phyloP scores from a whole-genome alignment of 1,140 invertebrate genomes.

The Drosophila nikananu region DNA sequence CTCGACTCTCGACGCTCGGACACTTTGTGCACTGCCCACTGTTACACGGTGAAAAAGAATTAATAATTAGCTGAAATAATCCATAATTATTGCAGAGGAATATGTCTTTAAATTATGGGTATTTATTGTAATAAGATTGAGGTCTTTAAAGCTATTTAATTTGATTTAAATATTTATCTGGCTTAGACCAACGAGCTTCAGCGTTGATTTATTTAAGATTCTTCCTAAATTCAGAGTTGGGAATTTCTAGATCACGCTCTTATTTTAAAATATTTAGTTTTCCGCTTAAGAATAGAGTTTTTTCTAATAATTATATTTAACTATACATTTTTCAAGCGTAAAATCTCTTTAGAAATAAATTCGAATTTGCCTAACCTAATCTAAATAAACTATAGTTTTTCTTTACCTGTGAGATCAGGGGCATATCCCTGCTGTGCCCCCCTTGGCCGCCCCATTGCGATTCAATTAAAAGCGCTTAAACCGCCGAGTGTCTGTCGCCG shows the following conservation, averaged over 20 bases:
- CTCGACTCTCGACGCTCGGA: slow-evolving; percentile 48
- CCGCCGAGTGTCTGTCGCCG: too few species aligned
- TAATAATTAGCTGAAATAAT: not conserved
- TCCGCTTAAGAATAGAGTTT: not conserved
- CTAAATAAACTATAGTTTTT: not conserved
- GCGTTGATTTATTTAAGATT: not conserved
- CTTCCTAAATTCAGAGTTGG: not conserved
- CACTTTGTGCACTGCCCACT: slow-evolving; percentile 38
- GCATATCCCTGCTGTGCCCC: slow-evolving; percentile 10
- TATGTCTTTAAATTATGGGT: not conserved
- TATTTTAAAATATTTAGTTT: not conserved
- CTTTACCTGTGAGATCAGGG: not conserved
- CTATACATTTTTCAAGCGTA: not conserved
- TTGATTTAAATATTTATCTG: not conserved
- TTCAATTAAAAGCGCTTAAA: slow-evolving; percentile 79
- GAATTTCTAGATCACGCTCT: not conserved
- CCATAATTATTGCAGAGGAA: not conserved
- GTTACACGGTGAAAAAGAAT: slow-evolving; percentile 1
- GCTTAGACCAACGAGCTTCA: not conserved
- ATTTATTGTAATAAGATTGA: not conserved
- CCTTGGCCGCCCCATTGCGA: slow-evolving; percentile 51
- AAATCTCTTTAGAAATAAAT: not conserved
- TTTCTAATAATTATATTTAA: not conserved
- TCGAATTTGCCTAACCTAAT: not conserved
- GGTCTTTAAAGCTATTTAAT: not conserved